These are phyloP conservation scores for Myzus persicae DNA, from an alignment of 1,140 invertebrate genomes.

Conservation along the genomic window DNA sequence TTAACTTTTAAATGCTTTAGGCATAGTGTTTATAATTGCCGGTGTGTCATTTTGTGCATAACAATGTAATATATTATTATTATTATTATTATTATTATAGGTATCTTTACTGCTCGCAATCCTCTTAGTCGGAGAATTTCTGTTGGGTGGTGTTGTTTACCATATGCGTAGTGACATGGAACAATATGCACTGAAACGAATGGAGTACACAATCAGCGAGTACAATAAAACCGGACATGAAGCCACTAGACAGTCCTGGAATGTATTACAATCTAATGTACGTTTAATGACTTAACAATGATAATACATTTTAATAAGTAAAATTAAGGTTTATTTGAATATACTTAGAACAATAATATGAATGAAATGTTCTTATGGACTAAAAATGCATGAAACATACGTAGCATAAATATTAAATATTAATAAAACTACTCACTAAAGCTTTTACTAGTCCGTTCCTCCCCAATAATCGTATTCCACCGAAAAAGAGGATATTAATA, in stretches of 20 bases:
- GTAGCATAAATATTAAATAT: no score
- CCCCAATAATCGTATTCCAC: no score
- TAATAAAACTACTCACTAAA: no score
- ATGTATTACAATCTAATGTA: neutral
- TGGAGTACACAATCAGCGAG: neutral
- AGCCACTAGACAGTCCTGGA: neutral
- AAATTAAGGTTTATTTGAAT: neutral
- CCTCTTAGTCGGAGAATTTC: neutral
- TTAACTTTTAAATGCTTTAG: neutral
- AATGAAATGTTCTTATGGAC: neutral
- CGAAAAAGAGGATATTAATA: no score
- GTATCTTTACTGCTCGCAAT: neutral
- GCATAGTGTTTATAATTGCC: neutral
- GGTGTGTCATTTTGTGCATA: neutral
- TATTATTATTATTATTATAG: neutral
- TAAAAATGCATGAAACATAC: neutral
- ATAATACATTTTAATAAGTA: neutral
- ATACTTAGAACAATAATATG: neutral
- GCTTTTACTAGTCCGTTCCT: no score
- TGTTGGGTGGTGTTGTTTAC: neutral
- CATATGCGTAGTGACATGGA: neutral
- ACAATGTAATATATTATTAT: no score
- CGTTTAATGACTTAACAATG: neutral
- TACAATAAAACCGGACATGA: neutral
- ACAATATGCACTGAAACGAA: neutral